Evolutionary conservation across 2,888 invertebrate genomes (phyloP), one percentile per base, ranked within the genome.

Genomic region (Sicus ferrugineus): DNA sequence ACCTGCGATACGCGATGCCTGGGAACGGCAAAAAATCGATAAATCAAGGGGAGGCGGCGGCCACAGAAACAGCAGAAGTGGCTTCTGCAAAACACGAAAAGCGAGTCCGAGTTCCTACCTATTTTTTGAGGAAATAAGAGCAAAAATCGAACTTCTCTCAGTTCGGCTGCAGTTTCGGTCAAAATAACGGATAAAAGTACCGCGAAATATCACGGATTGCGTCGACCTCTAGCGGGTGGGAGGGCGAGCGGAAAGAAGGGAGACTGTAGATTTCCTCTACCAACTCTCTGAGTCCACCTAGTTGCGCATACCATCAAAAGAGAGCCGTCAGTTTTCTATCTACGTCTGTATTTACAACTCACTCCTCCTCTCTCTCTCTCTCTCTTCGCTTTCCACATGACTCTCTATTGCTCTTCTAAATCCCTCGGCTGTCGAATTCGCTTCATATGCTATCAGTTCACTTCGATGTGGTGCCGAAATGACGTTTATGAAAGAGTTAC

Each of bases 401-500:
- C 38, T 4, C 42, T 14, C 11, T 19, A n/a, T 2, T 14, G n/a
- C 21, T 42, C 16, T 11, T 21, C 7, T n/a, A 23, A 52, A 34
- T 19, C 59, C 42, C 71, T 68, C 64, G 73, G 76, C 74, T 77
- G 80, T 78, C 78, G 77, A 68, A 76, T 74, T 73, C 78, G 77
- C 66, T 77, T 75, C 75, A 75, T 77, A 74, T 72, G 74, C 75
- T 77, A 78, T 79, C 79, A 75, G 75, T 76, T 75, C 46, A 4
- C 31, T 31, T 2, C 59, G 46, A 62, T 64, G 61, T 58, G 68
- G 79, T 80, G 80, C 78, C 77, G 81, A 81, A 81, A 81, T 77
- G 78, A 80, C 81, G 80, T 81, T 81, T 81, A 79, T 79, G 77
- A 75, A 78, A 77, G 79, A 81, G 79, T 80, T 80, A 81, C 81